Evolutionary conservation across 2,888 invertebrate genomes (phyloP), one percentile per base, ranked within the genome.

Genomic region (Drosophila phalerata): DNA sequence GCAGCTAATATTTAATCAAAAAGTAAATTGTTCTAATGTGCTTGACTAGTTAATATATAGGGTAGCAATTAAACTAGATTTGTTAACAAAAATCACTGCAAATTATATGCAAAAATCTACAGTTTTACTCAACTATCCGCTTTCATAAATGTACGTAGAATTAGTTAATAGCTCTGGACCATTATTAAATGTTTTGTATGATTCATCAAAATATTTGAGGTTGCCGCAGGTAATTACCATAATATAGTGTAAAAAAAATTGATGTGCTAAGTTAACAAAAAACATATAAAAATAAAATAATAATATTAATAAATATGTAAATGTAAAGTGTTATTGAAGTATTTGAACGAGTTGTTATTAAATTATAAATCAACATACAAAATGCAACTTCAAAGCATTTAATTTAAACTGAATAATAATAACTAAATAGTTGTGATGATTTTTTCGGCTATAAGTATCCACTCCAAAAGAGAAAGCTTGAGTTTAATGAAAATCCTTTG

Each of bases 401-500:
- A 22, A 32, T 13, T 51, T 25, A 51, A 49, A 48, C 8, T 19
- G 22, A 32, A 25, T 42, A 6, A 34, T 9, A 13, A 15, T 2
- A 25, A n/a, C 13, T 13, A 13, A 40, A 13, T n/a, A 25, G 19
- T 28, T 28, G 10, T 5, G n/a, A 47, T 9, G 8, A 22, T 22
- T 19, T n/a, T 9, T 51, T n/a, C 25, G 5, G 1, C n/a, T 8
- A 6, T 8, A 17, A 32, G 30, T 28, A 17, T 6, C 17, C 25
- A 28, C 19, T 32, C 10, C 5, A 13, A 48, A 30, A 5, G 15
- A 25, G 15, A 25, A 28, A 30, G 28, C 30, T 40, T 40, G 30
- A 48, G 45, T 25, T 28, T 22, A 43, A 51, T 43, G 60, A 51
- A 43, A 61, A 43, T 42, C 51, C 57, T 58, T 58, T 58, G 57